Evolutionary conservation across 2,888 invertebrate genomes (phyloP).

Genomic region (Pardosa pseudoannulata): DNA sequence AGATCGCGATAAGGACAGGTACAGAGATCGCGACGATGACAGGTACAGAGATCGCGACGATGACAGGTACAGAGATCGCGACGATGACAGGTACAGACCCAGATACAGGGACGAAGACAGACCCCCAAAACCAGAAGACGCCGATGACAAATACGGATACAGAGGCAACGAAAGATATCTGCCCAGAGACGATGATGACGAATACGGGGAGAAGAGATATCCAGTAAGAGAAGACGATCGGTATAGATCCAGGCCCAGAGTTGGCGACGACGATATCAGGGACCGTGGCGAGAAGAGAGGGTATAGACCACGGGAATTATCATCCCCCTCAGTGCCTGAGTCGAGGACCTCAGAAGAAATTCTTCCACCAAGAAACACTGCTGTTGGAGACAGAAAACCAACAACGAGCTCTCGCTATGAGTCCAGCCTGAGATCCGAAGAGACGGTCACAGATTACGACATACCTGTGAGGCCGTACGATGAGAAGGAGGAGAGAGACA

Average conservation of each 20-base stretch:
- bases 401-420: neutral
- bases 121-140: neutral
- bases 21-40: neutral
- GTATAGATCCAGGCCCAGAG: neutral
- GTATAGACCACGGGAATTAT: neutral
- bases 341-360: neutral
- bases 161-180: too few species aligned
- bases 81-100: too few species aligned
- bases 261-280: neutral
- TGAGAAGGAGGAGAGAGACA: constrained; percentile 25
- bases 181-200: constrained; percentile 30
- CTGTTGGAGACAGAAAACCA: neutral
- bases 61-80: too few species aligned
- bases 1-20: neutral
- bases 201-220: neutral
- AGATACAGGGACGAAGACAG: neutral
- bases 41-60: neutral
- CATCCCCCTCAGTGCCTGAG: neutral
- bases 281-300: neutral
- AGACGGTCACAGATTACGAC: neutral
- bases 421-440: neutral
- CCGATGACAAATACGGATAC: neutral
- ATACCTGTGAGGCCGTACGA: neutral
- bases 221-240: neutral
- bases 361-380: too few species aligned